Base-by-base conservation (phyloP, 2,888 invertebrate species). In the Geotrupes spiniger region DNA sequence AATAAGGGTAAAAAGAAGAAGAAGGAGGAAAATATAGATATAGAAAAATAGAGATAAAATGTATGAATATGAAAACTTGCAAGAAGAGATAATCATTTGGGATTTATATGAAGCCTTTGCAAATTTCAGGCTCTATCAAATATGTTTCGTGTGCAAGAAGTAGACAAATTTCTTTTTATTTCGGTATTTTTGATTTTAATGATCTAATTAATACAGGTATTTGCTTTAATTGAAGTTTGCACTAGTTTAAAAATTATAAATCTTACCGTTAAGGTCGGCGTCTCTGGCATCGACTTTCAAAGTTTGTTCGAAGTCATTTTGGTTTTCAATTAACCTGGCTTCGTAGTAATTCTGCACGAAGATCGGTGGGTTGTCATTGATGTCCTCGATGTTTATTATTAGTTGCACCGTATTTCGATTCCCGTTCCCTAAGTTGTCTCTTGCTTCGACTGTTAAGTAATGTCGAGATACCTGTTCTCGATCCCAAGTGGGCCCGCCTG, bases 331-430 rank as follows among this genome's bases (percentile, higher is more conserved):
- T 2, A 97, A 72, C 31, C 88, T 80, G 0, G 88, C 87, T 65
- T 91, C 91, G 63, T 94, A 93, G 59, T 85, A 85, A 49, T 81
- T 84, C 52, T 89, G 89, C 1, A 85, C 72, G 68, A 95, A 96
- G 59, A 84, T 78, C 0, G 96, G 96, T 0, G 89, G 81, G 67
- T 95, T 93, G 65, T 95, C 95, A 63, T 95, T 95, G 0, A 90
- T 85, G 69, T 93, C 93, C 58, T 85, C 85, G 29, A 93, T 83
- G 60, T 88, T 86, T 3, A 93, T 80, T 3, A 90, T 81, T 9
- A 93, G 74, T 66, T 92, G 92, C 1, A 85, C 91, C 0, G 90
- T 88, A 66, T 92, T 92, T 42, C 92, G 80, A 72, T 89, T 89
- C 40, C 92, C 92, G 63, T 80, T 78, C 11, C 92, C 92, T 40